These are phyloP conservation scores for Etheostoma nigrum DNA, from an alignment of 2,797 vertebrate genomes.

Conservation along the genomic window DNA sequence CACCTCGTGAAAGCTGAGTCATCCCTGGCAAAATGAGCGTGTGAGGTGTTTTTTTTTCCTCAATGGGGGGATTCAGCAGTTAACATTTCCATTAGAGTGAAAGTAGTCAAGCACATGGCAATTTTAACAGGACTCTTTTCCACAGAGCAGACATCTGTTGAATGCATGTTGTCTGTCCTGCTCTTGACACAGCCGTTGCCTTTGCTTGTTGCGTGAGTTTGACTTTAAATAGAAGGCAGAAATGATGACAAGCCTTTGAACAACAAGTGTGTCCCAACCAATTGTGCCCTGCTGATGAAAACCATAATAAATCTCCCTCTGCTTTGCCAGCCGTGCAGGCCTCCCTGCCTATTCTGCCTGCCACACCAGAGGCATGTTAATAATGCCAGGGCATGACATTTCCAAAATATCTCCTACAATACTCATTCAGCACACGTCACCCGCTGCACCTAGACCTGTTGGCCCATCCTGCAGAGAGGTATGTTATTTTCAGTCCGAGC, in stretches of 20 bases:
- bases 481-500: conserved; percentile 56
- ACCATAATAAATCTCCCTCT: conserved; percentile 49
- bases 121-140: conserved; percentile 50
- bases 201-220: conserved; percentile 46
- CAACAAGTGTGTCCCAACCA: conserved; percentile 24
- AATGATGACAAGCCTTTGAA: conserved; percentile 55
- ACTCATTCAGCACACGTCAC: conserved; percentile 50
- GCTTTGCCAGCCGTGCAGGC: conserved; percentile 3
- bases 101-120: conserved; percentile 63
- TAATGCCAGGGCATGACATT: conserved; percentile 69
- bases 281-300: conserved; percentile 51
- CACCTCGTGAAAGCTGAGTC: conserved; percentile 72
- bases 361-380: conserved; percentile 58
- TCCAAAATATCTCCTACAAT: conserved; percentile 64
- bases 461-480: conserved; percentile 38
- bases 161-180: conserved; percentile 44
- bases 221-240: conserved; percentile 59
- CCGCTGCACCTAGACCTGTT: conserved; percentile 47
- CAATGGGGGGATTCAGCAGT: conserved; percentile 8
- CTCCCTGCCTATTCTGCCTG: conserved; percentile 18
- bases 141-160: conserved; percentile 61
- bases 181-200: conserved; percentile 36
- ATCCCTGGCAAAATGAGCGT: conserved; percentile 56
- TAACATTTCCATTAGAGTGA: conserved; percentile 53
- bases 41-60: neutral